These are phyloP conservation scores for Rhinogobius similis DNA, from an alignment of 2,113 vertebrate species.

Conservation along the genomic window DNA sequence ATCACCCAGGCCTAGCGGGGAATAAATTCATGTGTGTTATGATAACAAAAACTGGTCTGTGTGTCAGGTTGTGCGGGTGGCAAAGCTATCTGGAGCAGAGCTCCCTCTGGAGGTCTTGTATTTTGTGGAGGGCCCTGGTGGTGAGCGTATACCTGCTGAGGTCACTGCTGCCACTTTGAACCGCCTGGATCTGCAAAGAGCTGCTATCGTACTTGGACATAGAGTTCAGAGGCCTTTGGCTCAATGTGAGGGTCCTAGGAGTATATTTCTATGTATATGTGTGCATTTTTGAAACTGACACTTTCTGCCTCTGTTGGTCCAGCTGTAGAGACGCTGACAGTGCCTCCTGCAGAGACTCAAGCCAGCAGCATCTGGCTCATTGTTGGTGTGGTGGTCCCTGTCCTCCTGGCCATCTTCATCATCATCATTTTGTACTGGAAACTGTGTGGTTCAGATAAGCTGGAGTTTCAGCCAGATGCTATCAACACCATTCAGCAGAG, in stretches of 20 bases:
- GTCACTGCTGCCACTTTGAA: conserved; percentile 87
- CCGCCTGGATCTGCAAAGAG: conserved; percentile 90
- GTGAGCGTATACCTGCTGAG: conserved; percentile 84
- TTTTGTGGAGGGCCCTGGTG: conserved; percentile 89
- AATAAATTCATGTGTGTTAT: not conserved
- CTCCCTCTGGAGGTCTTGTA: conserved; percentile 90
- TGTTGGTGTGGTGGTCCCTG: conserved; percentile 89
- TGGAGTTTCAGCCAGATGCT: conserved; percentile 95
- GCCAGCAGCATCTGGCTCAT: conserved; percentile 92
- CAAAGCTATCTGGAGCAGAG: conserved; percentile 81
- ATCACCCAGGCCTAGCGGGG: too few relatives aligned
- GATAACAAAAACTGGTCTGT: not conserved
- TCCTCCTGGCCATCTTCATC: conserved; percentile 88
- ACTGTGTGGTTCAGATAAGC: conserved; percentile 93
- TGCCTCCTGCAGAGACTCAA: conserved; percentile 83
- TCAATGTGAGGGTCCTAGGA: conserved; percentile 80
- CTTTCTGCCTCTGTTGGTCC: not conserved
- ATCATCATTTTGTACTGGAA: conserved; percentile 97
- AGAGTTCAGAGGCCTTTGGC: conserved; percentile 87
- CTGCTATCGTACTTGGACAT: conserved; percentile 93
- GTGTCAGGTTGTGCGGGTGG: conserved; percentile 88
- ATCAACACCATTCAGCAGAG: conserved; percentile 94
- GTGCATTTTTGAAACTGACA: not conserved
- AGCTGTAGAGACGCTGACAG: conserved; percentile 88
- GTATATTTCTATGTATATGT: not conserved